Evolutionary conservation across 2,797 vertebrate species (phyloP), one percentile per base, ranked within the genome.

Genomic region (Mormyrops attenuatus): DNA sequence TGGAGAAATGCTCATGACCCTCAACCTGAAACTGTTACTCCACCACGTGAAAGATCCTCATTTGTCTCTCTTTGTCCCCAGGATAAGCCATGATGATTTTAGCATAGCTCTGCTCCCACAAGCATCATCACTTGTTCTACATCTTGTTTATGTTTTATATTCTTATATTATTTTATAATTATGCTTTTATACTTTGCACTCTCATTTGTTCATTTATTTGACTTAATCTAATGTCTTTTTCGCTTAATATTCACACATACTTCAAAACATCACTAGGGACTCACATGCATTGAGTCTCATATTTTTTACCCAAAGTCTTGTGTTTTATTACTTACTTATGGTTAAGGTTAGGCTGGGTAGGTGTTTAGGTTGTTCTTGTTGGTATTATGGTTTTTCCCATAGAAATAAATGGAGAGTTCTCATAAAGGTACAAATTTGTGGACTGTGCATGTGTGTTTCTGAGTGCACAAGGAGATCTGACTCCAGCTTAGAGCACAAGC

Each of bases 401-500:
- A 13, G 26, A 69, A 69, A 34, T 34, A 11, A 69, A 69, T 30
- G 26, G 63, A 66, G 63, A 1, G 26, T 30, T 26, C 63, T 26
- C 63, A 22, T 66, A 30, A 66, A 30, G 22, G 8, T 11, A 66
- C 3, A 11, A 66, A 30, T 66, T 26, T 0, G 1, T 66, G 63
- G 9, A 30, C 63, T 34, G 63, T 69, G 63, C 38, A 47, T 49
- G 41, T 49, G 80, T 66, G 15, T 41, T 5, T 41, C 15, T 41
- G 66, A 30, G 26, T 53, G 63, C n/a, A 77, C 38, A 53, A 0
- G 11, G 30, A 38, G 38, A 52, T 49, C 17, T 44, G 20, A 34
- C 7, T 57, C 17, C 11, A 2, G n/a, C 41, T 15, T 85, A 90
- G 90, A 92, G 90, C 63, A 89, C 86, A 92, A 93, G 92, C 90